Conservation (phyloP, 2,888 invertebrate genomes). For the Phortica magna region DNA sequence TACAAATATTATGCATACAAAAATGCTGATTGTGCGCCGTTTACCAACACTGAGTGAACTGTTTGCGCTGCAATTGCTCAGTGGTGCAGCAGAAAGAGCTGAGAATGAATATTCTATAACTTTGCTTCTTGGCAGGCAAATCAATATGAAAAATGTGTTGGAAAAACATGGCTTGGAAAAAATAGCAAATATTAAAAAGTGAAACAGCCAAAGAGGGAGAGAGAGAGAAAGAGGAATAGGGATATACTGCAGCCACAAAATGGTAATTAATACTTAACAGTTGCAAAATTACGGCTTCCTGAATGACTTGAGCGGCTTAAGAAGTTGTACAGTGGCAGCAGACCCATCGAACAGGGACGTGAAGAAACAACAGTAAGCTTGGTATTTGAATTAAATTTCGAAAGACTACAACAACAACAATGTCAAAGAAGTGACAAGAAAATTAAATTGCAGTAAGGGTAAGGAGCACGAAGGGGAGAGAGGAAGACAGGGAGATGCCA, state of each 20-base stretch:
- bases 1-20: not conserved
- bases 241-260: not conserved
- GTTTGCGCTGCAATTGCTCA: constrained; percentile 4
- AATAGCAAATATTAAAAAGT: no score
- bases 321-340: not conserved
- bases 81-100: constrained; percentile 14
- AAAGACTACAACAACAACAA: constrained; percentile 2
- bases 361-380: constrained; percentile 7
- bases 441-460: not conserved
- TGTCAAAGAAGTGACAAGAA: not conserved
- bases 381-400: constrained; percentile 13
- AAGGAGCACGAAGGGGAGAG: not conserved
- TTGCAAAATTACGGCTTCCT: constrained; percentile 12
- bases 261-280: constrained; percentile 7
- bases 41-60: not conserved
- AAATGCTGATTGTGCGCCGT: no score
- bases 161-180: no score
- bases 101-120: not conserved
- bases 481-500: not conserved
- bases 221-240: not conserved
- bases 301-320: constrained; percentile 11
- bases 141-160: no score
- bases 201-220: not conserved
- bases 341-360: not conserved
- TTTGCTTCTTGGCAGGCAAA: not conserved